These are phyloP conservation scores for Hemibagrus wyckioides DNA, from an alignment of 2,113 vertebrate genomes.

Conservation along the genomic window DNA sequence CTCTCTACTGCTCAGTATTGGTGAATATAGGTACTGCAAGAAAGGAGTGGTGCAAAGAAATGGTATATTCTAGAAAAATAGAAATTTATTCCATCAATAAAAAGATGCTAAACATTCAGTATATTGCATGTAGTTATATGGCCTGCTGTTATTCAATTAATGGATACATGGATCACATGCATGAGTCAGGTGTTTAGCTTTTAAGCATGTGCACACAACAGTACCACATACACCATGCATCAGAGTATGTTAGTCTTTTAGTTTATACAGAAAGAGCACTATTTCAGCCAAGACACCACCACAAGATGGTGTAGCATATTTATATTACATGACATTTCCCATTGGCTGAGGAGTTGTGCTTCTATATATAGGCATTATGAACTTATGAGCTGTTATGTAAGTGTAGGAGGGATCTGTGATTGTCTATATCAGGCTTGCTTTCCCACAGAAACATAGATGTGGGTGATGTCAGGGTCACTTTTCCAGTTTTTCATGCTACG, in stretches of 20 bases:
- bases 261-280: not conserved
- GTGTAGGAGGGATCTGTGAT: constrained; percentile 29
- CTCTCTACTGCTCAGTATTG: constrained; percentile 17
- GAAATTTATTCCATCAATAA: not conserved
- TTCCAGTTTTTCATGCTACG: not conserved
- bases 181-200: not conserved
- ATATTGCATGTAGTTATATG: not conserved
- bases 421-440: constrained; percentile 20
- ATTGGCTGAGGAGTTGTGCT: constrained; percentile 15
- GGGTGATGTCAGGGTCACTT: constrained; percentile 3
- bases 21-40: not conserved
- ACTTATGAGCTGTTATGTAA: constrained; percentile 45
- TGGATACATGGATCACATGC: not conserved
- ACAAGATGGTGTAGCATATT: constrained; percentile 25
- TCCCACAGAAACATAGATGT: constrained; percentile 10
- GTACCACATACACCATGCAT: not conserved
- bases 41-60: constrained; percentile 2
- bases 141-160: not conserved
- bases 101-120: not conserved
- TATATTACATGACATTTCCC: not conserved
- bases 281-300: constrained; percentile 2
- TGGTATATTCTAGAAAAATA: not conserved
- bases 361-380: constrained; percentile 43
- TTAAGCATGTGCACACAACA: not conserved
- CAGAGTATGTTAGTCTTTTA: not conserved